A percentile compares a stretch with the other conserved stretches of the same genome.
Evolutionary conservation across 2,113 vertebrate genomes (phyloP).

Genomic region (Esox niger): DNA sequence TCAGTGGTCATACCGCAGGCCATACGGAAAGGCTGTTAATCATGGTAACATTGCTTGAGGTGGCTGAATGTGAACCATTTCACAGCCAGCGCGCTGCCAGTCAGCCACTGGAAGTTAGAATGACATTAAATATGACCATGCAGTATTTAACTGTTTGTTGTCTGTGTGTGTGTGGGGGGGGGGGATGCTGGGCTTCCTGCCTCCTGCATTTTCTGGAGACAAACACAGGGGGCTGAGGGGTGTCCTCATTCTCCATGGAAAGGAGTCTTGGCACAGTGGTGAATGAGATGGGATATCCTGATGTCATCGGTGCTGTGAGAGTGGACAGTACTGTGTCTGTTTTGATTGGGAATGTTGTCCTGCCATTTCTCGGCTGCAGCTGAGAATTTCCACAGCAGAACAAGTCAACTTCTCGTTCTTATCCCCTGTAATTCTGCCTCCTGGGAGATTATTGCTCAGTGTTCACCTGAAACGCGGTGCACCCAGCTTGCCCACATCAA

Average conservation of each 20-base stretch:
- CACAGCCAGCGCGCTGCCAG: background rate
- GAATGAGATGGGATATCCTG: slow-evolving; percentile 14
- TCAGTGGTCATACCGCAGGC: slow-evolving; percentile 8
- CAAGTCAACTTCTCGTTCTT: background rate
- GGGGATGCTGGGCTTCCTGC: slow-evolving; percentile 4
- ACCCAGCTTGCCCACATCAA: no score
- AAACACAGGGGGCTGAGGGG: background rate
- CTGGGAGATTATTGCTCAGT: no score
- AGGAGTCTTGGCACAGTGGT: slow-evolving; percentile 56
- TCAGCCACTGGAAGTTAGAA: slow-evolving; percentile 56
- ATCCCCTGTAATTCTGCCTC: no score
- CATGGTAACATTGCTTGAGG: slow-evolving; percentile 52
- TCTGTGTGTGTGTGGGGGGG: slow-evolving; percentile 33
- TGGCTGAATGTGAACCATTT: slow-evolving; percentile 23
- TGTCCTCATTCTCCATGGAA: slow-evolving; percentile 21
- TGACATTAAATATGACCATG: slow-evolving; percentile 66
- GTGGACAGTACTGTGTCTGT: slow-evolving; percentile 33
- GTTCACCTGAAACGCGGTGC: no score
- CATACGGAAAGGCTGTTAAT: slow-evolving; percentile 29
- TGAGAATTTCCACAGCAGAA: background rate
- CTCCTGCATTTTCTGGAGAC: no score
- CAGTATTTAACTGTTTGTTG: slow-evolving; percentile 62
- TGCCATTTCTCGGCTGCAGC: background rate
- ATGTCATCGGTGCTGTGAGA: slow-evolving; percentile 14
- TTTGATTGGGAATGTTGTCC: background rate